Conservation (phyloP, 2,888 invertebrate species). For the Brachynemurus nebulosus region DNA sequence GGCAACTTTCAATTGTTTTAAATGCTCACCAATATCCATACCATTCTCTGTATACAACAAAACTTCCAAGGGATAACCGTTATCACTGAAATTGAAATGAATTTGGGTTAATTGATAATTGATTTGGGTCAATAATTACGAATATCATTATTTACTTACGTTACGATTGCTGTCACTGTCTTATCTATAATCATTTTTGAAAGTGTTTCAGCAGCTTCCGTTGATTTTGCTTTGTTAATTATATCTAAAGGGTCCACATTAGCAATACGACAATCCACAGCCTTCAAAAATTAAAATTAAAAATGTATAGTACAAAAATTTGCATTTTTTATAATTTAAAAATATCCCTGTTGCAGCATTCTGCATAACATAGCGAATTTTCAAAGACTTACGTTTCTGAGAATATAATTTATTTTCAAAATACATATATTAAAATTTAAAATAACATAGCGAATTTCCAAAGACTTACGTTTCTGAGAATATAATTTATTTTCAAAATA, state of each 20-base stretch:
- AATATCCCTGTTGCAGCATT: no score
- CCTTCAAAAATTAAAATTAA: neutral
- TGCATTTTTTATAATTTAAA: no score
- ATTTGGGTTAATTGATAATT: neutral
- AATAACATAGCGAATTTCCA: no score
- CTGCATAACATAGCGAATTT: no score
- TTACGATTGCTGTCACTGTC: neutral
- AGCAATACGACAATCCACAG: neutral
- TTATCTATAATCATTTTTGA: neutral
- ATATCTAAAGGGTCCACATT: neutral
- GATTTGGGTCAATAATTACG: neutral
- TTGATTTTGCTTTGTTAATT: neutral
- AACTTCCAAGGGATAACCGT: neutral
- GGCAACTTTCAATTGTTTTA: neutral
- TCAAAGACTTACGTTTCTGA: no score
- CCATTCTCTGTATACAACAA: neutral
- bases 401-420: no score
- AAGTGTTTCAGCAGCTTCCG: neutral
- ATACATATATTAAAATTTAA: no score
- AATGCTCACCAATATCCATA: neutral
- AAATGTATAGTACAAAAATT: no score
- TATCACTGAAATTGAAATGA: neutral
- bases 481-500: no score
- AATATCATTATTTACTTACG: neutral
- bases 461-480: no score